These are phyloP conservation scores for Cryptocheilus praepositus DNA, from an alignment of 2,888 invertebrate species.

Conservation along the genomic window DNA sequence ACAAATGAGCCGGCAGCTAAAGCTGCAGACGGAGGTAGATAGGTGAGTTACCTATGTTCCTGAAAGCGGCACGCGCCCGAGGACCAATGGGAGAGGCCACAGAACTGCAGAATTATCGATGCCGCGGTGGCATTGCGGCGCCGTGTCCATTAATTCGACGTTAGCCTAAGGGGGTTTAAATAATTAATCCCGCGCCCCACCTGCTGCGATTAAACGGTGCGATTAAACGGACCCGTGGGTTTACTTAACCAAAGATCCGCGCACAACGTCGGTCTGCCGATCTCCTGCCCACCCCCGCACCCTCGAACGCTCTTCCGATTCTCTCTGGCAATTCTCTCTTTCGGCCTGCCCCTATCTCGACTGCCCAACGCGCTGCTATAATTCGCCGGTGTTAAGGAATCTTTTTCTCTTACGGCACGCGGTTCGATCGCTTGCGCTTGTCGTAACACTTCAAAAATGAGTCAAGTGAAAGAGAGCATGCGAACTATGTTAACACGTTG, in stretches of 20 bases:
- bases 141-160: constrained; percentile 67
- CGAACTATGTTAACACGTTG: too few species aligned
- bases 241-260: constrained; percentile 44
- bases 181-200: constrained; percentile 63
- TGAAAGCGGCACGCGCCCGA: constrained; percentile 40
- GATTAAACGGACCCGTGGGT: constrained; percentile 46
- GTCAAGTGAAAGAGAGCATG: too few species aligned
- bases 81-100: constrained; percentile 52
- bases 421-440: too few species aligned
- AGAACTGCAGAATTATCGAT: constrained; percentile 66
- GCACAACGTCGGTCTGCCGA: constrained; percentile 10
- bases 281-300: too few species aligned
- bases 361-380: too few species aligned
- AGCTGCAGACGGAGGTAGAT: constrained; percentile 27
- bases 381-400: neutral
- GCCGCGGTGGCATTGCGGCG: constrained; percentile 62
- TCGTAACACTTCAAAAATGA: too few species aligned
- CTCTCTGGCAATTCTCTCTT: neutral
- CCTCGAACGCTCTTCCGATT: neutral
- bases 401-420: too few species aligned
- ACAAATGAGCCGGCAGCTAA: constrained; percentile 13
- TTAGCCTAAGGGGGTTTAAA: constrained; percentile 66
- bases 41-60: constrained; percentile 19
- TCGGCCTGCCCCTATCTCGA: neutral
- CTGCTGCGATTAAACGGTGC: constrained; percentile 55